Conservation (phyloP, 2,888 invertebrate genomes). For the Aethes cnicana region DNA sequence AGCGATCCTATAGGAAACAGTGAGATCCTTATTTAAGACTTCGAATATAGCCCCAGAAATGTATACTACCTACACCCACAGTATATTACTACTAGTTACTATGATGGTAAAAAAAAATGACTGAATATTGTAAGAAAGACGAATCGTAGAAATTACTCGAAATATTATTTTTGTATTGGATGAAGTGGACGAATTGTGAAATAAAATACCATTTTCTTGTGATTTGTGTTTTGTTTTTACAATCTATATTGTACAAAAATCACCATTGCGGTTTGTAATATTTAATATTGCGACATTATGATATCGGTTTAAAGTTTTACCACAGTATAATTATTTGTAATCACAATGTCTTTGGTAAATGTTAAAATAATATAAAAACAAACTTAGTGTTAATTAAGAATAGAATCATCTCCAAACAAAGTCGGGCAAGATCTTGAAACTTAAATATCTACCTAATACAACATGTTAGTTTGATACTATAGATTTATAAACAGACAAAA, state of each 20-base stretch:
- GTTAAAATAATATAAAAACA: conserved; percentile 1
- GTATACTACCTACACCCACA: too few species aligned
- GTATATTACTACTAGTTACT: too few species aligned
- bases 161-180: conserved; percentile 8
- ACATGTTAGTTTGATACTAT: too few species aligned
- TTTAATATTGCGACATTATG: neutral
- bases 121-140: conserved; percentile 15
- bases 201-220: conserved; percentile 23
- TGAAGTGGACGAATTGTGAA: neutral
- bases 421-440: conserved; percentile 22
- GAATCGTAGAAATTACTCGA: neutral
- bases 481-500: too few species aligned
- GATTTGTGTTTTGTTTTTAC: conserved; percentile 11
- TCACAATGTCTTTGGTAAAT: conserved; percentile 26
- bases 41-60: too few species aligned
- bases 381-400: conserved; percentile 4
- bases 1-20: too few species aligned
- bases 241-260: conserved; percentile 9
- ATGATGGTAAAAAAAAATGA: too few species aligned
- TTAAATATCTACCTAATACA: too few species aligned
- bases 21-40: too few species aligned
- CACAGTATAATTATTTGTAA: too few species aligned
- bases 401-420: conserved; percentile 4
- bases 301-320: too few species aligned
- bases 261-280: neutral